phyloP scores from a whole-genome alignment of 2,888 invertebrate genomes.

The Melanostoma scalare region DNA sequence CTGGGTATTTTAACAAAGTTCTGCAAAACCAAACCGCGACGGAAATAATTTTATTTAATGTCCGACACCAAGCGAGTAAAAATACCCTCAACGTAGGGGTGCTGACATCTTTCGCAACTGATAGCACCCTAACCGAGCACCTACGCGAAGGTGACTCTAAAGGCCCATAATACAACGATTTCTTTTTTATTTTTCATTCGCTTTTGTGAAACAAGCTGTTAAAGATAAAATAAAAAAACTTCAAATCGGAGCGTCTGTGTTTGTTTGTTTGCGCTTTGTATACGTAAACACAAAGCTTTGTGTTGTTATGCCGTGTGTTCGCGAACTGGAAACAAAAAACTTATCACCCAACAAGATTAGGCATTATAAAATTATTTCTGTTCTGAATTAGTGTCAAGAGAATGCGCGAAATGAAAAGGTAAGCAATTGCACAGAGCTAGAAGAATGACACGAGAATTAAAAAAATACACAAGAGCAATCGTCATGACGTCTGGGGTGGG shows the following conservation, averaged over 20 bases:
- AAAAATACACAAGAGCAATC: not conserved
- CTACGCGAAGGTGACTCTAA: conserved; percentile 60
- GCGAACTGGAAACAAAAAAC: conserved; percentile 4
- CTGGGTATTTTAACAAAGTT: not conserved
- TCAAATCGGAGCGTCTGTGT: conserved; percentile 38
- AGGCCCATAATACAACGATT: conserved; percentile 31
- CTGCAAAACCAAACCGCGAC: not conserved
- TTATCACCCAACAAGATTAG: conserved; percentile 54
- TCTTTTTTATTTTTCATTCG: conserved; percentile 8
- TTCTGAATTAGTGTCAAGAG: conserved; percentile 66
- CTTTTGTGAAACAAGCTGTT: conserved; percentile 14
- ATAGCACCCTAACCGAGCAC: conserved; percentile 46
- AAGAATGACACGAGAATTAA: not conserved
- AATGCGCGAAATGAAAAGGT: conserved; percentile 55
- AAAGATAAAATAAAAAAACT: conserved; percentile 1
- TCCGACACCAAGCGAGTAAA: conserved; percentile 23
- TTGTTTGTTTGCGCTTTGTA: conserved; percentile 29
- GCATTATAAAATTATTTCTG: conserved; percentile 29
- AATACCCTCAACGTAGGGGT: conserved; percentile 35
- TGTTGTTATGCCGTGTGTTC: conserved; percentile 24
- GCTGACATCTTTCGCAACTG: conserved; percentile 50
- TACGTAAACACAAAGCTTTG: conserved; percentile 34
- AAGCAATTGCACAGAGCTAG: not conserved
- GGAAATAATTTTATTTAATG: not conserved
- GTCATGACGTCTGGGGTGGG: not conserved